Percentiles rank a stretch among this genome's conserved stretches.
phyloP scores from a whole-genome alignment of 2,888 invertebrate species.

The Eupeodes latifasciatus region DNA sequence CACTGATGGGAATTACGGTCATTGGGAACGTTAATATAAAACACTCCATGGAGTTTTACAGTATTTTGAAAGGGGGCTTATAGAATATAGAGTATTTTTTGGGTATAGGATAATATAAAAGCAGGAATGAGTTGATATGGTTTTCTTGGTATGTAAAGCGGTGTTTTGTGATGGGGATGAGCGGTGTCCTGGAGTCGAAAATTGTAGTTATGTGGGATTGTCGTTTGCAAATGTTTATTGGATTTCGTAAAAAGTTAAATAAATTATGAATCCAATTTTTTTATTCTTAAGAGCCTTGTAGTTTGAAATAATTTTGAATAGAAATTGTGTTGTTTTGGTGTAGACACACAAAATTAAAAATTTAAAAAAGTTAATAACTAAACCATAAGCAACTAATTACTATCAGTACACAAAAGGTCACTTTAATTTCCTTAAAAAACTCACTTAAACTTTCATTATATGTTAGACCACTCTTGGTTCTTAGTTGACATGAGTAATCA shows the following conservation, averaged over 20 bases:
- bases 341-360: too few species aligned
- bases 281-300: too few species aligned
- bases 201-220: slow-evolving; percentile 37
- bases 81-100: not conserved
- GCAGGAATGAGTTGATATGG: not conserved
- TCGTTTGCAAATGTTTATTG: slow-evolving; percentile 1
- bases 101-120: not conserved
- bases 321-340: too few species aligned
- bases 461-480: too few species aligned
- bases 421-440: too few species aligned
- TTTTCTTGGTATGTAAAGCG: not conserved
- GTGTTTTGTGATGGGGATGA: not conserved
- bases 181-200: not conserved
- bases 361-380: too few species aligned
- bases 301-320: too few species aligned
- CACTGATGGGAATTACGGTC: slow-evolving; percentile 71
- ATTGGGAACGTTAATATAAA: slow-evolving; percentile 47
- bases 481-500: too few species aligned
- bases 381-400: too few species aligned
- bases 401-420: too few species aligned
- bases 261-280: too few species aligned
- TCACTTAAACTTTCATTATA: too few species aligned
- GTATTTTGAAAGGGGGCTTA: not conserved
- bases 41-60: slow-evolving; percentile 58
- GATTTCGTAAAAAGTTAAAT: not conserved